phyloP scores from a whole-genome alignment of 2,888 invertebrate genomes.

The Boloria selene region DNA sequence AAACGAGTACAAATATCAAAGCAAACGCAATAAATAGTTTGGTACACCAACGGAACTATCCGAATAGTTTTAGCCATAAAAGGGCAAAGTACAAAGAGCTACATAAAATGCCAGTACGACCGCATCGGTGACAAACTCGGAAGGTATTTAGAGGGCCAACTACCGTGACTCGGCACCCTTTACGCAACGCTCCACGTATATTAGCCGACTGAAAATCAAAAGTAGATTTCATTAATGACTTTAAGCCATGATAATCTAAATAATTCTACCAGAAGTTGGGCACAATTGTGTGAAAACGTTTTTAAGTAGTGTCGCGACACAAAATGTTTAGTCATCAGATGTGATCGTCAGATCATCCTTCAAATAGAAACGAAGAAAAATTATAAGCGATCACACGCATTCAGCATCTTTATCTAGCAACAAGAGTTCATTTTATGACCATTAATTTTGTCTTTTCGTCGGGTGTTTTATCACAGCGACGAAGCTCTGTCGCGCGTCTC shows the following conservation, averaged over 20 bases:
- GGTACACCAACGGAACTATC: slow-evolving; percentile 69
- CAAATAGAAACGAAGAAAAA: slow-evolving; percentile 75
- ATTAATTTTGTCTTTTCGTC: slow-evolving; percentile 81
- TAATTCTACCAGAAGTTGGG: slow-evolving; percentile 70
- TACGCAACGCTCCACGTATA: slow-evolving; percentile 72
- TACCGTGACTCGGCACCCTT: slow-evolving; percentile 73
- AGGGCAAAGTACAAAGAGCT: slow-evolving; percentile 78
- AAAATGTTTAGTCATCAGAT: slow-evolving; percentile 76
- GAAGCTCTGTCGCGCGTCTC: slow-evolving; percentile 81
- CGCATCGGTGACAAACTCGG: slow-evolving; percentile 78
- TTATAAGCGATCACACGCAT: slow-evolving; percentile 78
- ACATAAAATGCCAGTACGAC: slow-evolving; percentile 77
- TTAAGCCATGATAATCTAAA: slow-evolving; percentile 77
- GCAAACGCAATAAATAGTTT: slow-evolving; percentile 66
- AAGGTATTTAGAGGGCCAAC: slow-evolving; percentile 74
- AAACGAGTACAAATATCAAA: slow-evolving; percentile 57
- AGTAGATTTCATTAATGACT: slow-evolving; percentile 81
- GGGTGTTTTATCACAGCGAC: slow-evolving; percentile 81
- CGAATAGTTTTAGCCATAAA: slow-evolving; percentile 75
- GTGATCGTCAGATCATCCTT: slow-evolving; percentile 72
- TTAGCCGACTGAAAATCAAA: slow-evolving; percentile 80
- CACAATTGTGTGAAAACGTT: slow-evolving; percentile 68
- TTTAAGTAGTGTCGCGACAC: slow-evolving; percentile 57
- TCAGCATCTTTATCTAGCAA: slow-evolving; percentile 80
- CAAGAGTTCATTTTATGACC: slow-evolving; percentile 83